phyloP scores from a whole-genome alignment of 2,797 vertebrate genomes.

The Sphenodon punctatus region DNA sequence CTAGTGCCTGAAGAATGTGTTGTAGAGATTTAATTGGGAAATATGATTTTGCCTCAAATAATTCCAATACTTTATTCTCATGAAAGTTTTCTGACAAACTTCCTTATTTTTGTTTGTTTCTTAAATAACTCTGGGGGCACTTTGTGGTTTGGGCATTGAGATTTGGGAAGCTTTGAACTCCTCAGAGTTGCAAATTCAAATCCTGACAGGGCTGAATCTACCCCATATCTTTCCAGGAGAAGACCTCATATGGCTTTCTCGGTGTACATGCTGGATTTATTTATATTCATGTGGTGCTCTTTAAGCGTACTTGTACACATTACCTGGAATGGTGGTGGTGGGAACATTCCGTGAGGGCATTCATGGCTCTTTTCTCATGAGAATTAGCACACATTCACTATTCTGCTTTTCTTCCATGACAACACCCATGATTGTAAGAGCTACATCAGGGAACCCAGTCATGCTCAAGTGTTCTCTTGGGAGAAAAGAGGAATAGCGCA shows the following conservation, averaged over 20 bases:
- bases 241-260: neutral
- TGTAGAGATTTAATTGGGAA: slow-evolving; percentile 58
- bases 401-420: no score
- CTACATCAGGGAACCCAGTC: no score
- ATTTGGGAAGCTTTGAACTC: no score
- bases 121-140: slow-evolving; percentile 21
- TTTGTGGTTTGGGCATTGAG: slow-evolving; percentile 43
- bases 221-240: slow-evolving; percentile 19
- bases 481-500: no score
- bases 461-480: no score
- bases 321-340: no score
- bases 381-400: no score
- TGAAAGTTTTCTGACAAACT: slow-evolving; percentile 59
- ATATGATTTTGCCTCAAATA: slow-evolving; percentile 53
- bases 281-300: slow-evolving; percentile 5
- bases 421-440: no score
- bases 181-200: slow-evolving; percentile 41
- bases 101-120: slow-evolving; percentile 60
- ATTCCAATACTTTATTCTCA: slow-evolving; percentile 16
- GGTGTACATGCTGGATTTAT: neutral
- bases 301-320: neutral
- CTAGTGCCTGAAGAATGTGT: slow-evolving; percentile 33
- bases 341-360: no score
- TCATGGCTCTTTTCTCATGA: no score
- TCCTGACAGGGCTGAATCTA: slow-evolving; percentile 29